phyloP scores from a whole-genome alignment of 1,140 invertebrate genomes.

The Ceratitis capitata region DNA sequence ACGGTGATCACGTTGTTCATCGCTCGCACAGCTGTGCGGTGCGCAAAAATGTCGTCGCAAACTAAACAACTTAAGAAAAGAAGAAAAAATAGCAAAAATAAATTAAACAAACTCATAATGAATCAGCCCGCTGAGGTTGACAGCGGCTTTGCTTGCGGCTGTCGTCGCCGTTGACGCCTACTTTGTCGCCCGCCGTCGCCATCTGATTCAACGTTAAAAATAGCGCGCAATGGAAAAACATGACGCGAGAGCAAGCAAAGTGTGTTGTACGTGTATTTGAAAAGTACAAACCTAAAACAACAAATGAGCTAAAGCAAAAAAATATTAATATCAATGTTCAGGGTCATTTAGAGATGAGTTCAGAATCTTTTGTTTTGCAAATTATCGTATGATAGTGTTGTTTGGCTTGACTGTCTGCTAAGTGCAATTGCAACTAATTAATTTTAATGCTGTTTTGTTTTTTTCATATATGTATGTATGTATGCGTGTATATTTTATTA shows the following conservation, averaged over 20 bases:
- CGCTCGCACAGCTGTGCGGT: constrained; percentile 14
- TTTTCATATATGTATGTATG: too few relatives aligned
- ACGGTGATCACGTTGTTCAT: neutral
- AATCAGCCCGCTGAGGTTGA: neutral
- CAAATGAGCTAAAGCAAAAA: neutral
- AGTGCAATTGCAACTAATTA: neutral
- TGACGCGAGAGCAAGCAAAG: neutral
- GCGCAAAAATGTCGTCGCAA: constrained; percentile 23
- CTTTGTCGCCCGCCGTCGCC: neutral
- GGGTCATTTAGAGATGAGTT: constrained; percentile 10
- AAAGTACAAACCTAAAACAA: neutral
- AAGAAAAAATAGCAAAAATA: neutral
- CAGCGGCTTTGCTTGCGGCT: neutral
- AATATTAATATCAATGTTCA: neutral
- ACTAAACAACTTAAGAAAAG: neutral
- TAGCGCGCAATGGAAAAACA: neutral
- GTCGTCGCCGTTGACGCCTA: neutral
- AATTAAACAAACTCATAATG: neutral
- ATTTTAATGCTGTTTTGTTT: neutral
- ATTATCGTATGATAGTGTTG: neutral
- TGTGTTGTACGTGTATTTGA: neutral
- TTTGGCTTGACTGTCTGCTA: neutral
- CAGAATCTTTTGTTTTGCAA: neutral
- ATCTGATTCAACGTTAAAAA: constrained; percentile 27
- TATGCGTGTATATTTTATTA: neutral